Evolutionary conservation across 2,888 invertebrate species (phyloP).

Genomic region (Chorisops tibialis): DNA sequence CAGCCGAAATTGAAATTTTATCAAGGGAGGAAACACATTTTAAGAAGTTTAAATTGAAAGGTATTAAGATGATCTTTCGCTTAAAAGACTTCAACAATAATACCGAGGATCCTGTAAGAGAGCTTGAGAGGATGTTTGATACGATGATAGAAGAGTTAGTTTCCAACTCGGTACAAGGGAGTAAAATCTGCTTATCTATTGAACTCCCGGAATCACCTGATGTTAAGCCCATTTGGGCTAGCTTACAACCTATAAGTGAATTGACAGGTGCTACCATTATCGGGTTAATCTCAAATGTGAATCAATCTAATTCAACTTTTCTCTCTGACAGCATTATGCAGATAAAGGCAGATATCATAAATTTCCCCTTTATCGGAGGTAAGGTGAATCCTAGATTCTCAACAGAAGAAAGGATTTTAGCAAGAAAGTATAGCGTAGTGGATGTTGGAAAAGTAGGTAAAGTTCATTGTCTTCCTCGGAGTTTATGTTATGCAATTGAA

Average conservation of each 20-base stretch:
- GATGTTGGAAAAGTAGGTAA: conserved; percentile 10
- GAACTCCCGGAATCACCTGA: conserved; percentile 2
- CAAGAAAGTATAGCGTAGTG: conserved; percentile 10
- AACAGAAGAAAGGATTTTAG: not conserved
- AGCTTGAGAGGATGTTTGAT: too few species aligned
- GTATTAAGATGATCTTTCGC: not conserved
- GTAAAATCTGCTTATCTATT: conserved; percentile 20
- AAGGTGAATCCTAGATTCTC: not conserved
- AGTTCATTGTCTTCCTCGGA: conserved; percentile 1
- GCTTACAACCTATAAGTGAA: conserved; percentile 8
- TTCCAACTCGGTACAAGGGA: conserved; percentile 3
- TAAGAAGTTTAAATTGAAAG: not conserved
- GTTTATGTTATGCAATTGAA: conserved; percentile 10
- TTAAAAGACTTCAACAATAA: not conserved
- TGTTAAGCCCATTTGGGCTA: conserved; percentile 15
- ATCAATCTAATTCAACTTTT: conserved; percentile 7
- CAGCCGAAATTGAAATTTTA: not conserved
- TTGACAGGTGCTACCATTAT: conserved; percentile 13
- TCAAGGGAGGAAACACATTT: not conserved
- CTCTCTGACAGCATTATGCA: conserved; percentile 10
- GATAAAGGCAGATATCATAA: conserved; percentile 13
- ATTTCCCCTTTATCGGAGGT: conserved; percentile 1
- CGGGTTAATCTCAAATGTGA: conserved; percentile 16
- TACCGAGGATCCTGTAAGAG: not conserved
- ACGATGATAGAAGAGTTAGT: too few species aligned